Base-by-base conservation (phyloP, 2,113 vertebrate species). In the Tyrannus savana region DNA sequence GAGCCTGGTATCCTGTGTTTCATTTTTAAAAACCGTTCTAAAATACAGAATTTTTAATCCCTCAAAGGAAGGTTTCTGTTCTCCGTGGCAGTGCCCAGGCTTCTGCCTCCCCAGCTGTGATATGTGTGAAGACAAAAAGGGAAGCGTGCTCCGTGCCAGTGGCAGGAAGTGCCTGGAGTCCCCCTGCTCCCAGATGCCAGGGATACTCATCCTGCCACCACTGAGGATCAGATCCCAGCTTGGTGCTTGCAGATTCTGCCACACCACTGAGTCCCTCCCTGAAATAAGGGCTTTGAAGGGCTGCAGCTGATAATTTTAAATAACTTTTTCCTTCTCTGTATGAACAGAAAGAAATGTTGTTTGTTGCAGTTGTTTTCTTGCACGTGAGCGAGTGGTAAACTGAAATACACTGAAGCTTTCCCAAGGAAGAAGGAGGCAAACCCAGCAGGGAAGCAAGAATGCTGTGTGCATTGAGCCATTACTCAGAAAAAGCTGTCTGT, bases 381-480 rank as follows among this genome's bases (percentile, higher is more conserved):
- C 60, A 44, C 41, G 37, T 18, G 62, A 96, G 41, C 62, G 58
- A 64, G 23, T 0, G 12, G 50, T 67, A 79, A 52, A 49, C 75
- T 63, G 72, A 90, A 92, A 77, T 12, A 52, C 39, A n/a, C 25
- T 7, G 58, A 74, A 81, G n/a, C 42, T 41, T 62, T 87, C 25
- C 82, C 2, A 6, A 77, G 87, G 88, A 81, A 47, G 72, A 64
- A 75, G 85, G 85, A 60, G 66, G 80, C 53, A 74, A 55, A 73
- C 58, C n/a, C 83, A 81, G 92, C 64, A 28, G 90, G 92, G 92
- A 87, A 74, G 83, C 9, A 1, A 14, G 10, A 84, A 58, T 30
- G 79, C 95, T 67, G 78, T 17, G 5, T 49, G 71, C 78, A 21
- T 10, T 79, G 79, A 88, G 88, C 90, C 83, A 63, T 94, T 90